Base-by-base conservation (phyloP, 2,888 invertebrate species). In the Capitulum mitella region DNA sequence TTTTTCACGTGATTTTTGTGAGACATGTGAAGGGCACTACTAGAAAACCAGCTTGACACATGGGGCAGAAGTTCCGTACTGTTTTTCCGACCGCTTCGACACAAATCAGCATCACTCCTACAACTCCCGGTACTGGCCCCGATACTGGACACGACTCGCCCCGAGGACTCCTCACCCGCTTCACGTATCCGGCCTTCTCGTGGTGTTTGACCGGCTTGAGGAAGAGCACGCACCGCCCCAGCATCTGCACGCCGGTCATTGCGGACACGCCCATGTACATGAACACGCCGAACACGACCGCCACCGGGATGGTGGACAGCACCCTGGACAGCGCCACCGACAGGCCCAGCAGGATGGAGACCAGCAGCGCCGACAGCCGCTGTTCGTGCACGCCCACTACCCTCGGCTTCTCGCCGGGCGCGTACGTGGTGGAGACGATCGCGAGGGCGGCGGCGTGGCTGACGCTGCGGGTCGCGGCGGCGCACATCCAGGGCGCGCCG, bases 201-300 rank as follows among this genome's bases (percentile, higher is more conserved):
- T 97, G 96, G 86, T 98, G 95, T 86, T 98, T 98, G 16, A 93
- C 93, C 0, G 98, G 98, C 91, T 96, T 95, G 84, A 98, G 91
- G 82, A 97, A 90, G 77, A 98, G 88, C 83, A 93, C 90, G 82
- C 93, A 88, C 80, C 98, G 89, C 83, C 97, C 95, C 86, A 97
- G 94, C 85, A 98, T 90, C 86, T 98, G 97, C 37, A 98, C 95
- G 80, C 97, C 97, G 83, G 92, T 93, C 83, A 96, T 92, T 10
- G 97, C 95, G 0, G 97, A 95, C 81, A 97, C 91, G 79, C 98
- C 98, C 85, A 85, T 85, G 87, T 96, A 97, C 32, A 98, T 90
- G 87, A 99, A 98, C 46, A 98, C 95, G 37, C 98, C 98, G 85
- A 98, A 95, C 37, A 99, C 89, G 78, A 97, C 96, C n/a, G 98